Evolutionary conservation across 2,113 vertebrate species (phyloP).

Genomic region (Pelecanoides urinatrix): DNA sequence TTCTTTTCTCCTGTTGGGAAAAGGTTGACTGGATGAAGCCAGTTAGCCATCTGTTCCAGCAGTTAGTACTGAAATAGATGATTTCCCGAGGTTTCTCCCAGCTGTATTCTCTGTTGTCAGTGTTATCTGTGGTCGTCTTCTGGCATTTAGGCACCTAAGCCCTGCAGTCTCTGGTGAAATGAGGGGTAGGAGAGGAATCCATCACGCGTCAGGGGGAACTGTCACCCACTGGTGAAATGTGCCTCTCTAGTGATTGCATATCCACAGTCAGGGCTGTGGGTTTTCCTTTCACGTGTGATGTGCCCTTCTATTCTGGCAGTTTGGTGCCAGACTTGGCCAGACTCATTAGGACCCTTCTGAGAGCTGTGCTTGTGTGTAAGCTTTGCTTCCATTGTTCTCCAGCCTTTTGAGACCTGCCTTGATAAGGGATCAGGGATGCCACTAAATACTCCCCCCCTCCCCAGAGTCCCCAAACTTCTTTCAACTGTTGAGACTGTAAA

Average conservation of each 20-base stretch:
- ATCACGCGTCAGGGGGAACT: fast-evolving
- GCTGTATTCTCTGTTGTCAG: fast-evolving
- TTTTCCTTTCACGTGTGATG: background rate
- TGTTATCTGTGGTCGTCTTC: background rate
- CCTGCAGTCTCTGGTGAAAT: background rate
- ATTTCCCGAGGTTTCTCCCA: background rate
- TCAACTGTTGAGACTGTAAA: background rate
- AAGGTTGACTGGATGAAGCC: background rate
- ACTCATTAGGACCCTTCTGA: background rate
- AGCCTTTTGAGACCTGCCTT: background rate
- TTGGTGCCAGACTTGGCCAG: fast-evolving
- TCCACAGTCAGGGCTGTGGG: background rate
- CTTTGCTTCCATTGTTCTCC: background rate
- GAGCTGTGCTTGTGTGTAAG: background rate
- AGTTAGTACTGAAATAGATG: background rate
- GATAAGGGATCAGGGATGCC: background rate
- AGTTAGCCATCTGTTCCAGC: background rate
- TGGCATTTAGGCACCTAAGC: background rate
- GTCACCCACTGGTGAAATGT: background rate
- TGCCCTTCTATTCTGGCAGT: background rate
- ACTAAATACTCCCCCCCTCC: background rate
- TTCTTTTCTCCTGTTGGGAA: background rate
- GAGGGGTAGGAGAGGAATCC: background rate
- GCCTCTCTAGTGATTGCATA: too few species aligned
- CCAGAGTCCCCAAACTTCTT: background rate